These are phyloP conservation scores for Pterocles gutturalis DNA, from an alignment of 2,113 vertebrate genomes.

Conservation along the genomic window DNA sequence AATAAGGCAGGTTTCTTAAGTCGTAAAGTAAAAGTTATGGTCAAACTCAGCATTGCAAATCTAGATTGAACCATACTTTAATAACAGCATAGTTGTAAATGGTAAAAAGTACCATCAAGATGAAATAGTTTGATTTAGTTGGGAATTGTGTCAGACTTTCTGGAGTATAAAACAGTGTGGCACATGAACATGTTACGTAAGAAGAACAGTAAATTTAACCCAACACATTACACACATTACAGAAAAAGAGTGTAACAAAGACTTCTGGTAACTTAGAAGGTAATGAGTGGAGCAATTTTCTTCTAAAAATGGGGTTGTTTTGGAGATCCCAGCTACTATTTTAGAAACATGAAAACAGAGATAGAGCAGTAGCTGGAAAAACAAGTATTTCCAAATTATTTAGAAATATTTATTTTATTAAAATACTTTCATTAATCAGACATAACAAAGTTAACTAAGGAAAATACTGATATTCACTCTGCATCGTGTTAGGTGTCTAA, in stretches of 20 bases:
- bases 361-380: neutral
- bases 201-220: neutral
- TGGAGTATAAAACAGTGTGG: neutral
- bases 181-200: neutral
- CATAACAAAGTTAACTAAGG: neutral
- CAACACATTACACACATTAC: rapidly evolving
- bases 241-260: neutral
- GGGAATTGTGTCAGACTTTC: neutral
- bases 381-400: neutral
- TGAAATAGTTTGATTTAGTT: neutral
- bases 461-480: neutral
- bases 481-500: rapidly evolving
- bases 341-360: neutral
- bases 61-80: neutral
- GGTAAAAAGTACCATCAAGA: neutral
- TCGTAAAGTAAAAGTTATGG: neutral
- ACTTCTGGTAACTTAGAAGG: rapidly evolving
- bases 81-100: neutral
- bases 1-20: neutral
- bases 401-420: neutral
- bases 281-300: neutral
- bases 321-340: neutral
- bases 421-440: neutral
- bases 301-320: neutral
- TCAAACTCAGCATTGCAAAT: neutral